These are phyloP conservation scores for Apomyelois bistriatella DNA, from an alignment of 2,888 invertebrate genomes.

Conservation along the genomic window DNA sequence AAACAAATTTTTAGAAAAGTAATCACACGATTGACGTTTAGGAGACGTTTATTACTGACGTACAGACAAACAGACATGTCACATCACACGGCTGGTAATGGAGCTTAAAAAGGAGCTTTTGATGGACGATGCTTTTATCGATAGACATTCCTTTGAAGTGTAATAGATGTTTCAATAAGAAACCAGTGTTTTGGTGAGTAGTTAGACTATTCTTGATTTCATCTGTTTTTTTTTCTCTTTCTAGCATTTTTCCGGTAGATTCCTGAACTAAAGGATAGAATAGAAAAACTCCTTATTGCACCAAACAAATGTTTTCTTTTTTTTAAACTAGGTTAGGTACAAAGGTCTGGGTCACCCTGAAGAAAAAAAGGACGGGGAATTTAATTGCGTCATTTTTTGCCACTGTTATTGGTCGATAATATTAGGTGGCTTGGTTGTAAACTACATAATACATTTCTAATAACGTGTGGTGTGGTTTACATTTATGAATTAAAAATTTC, in stretches of 20 bases:
- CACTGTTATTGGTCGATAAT: too few relatives aligned
- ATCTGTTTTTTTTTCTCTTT: not conserved
- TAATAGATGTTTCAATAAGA: slow-evolving; percentile 6
- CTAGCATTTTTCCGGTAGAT: not conserved
- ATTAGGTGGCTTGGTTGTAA: too few relatives aligned
- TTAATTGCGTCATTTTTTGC: too few relatives aligned
- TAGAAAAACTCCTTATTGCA: too few relatives aligned
- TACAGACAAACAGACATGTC: slow-evolving; percentile 36
- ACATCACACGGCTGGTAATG: slow-evolving; percentile 36
- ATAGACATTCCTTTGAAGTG: slow-evolving; percentile 9
- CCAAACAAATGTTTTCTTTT: too few relatives aligned
- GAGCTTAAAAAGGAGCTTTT: slow-evolving; percentile 39
- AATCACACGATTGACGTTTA: not conserved
- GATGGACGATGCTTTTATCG: slow-evolving; percentile 18
- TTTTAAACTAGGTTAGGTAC: too few relatives aligned
- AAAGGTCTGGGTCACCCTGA: too few relatives aligned
- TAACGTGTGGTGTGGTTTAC: too few relatives aligned
- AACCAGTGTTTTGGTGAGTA: not conserved
- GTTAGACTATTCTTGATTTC: not conserved
- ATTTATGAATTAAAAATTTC: too few relatives aligned
- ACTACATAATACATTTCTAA: too few relatives aligned
- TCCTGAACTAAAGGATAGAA: too few relatives aligned
- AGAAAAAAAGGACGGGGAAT: too few relatives aligned
- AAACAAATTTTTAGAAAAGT: not conserved
- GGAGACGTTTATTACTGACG: slow-evolving; percentile 23